These are phyloP conservation scores for Muscidifurax raptorellus DNA, from an alignment of 1,140 invertebrate species.

Conservation along the genomic window DNA sequence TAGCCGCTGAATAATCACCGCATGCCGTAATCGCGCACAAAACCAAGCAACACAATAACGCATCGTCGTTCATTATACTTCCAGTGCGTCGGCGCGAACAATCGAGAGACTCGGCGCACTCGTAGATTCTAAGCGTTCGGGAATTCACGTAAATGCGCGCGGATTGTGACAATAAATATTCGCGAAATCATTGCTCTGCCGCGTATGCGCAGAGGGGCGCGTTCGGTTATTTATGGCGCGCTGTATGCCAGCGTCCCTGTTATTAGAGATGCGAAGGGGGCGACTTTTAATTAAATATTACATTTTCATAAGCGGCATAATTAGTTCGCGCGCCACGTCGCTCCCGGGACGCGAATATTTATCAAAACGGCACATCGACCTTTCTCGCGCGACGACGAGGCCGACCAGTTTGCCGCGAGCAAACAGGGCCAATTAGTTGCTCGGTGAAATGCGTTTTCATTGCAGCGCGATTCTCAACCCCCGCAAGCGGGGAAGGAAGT, in stretches of 20 bases:
- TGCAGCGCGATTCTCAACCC: constrained; percentile 13
- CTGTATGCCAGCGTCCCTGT: background rate
- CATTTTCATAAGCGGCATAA: constrained; percentile 51
- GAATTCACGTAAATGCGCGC: constrained; percentile 30
- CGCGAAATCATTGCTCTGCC: constrained; percentile 24
- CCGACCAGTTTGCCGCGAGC: background rate
- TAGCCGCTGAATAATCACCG: background rate
- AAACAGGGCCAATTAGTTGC: constrained; percentile 47
- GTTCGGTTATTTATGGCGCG: constrained; percentile 39
- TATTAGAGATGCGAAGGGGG: constrained; percentile 2
- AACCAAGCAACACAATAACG: background rate
- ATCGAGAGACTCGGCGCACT: constrained; percentile 13
- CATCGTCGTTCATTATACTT: constrained; percentile 6
- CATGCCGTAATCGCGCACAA: background rate
- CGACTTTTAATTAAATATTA: constrained; percentile 53
- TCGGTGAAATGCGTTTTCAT: constrained; percentile 43
- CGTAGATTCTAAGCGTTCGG: constrained; percentile 32
- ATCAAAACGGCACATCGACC: constrained; percentile 39
- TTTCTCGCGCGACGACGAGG: background rate
- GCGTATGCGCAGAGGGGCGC: background rate
- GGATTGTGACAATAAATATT: constrained; percentile 36
- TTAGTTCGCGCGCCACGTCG: constrained; percentile 41
- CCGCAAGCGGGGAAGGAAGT: background rate
- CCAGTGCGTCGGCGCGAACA: background rate
- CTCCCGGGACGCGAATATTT: constrained; percentile 39